A percentile compares a stretch with the other conserved stretches of the same genome.
Conservation (phyloP, 1,140 invertebrate genomes). For the Dryas iulia region DNA sequence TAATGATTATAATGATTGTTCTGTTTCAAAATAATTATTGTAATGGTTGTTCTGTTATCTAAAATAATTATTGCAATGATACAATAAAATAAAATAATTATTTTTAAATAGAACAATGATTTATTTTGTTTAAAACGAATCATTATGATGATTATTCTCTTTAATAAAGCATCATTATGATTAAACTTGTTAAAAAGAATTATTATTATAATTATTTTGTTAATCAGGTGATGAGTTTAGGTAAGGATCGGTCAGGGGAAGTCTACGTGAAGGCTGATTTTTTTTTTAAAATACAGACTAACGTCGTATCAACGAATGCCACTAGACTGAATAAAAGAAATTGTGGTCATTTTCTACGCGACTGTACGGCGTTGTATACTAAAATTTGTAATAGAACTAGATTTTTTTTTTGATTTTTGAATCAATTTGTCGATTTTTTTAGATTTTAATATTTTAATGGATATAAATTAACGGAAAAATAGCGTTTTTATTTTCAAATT, state of each 20-base stretch:
- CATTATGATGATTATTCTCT: not conserved
- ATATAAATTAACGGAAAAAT: too few relatives aligned
- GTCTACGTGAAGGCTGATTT: conserved; percentile 61
- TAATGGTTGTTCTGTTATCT: not conserved
- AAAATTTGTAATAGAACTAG: not conserved
- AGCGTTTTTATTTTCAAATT: too few relatives aligned
- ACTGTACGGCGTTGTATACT: conserved; percentile 12
- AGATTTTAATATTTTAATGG: not conserved
- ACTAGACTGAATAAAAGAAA: conserved; percentile 37
- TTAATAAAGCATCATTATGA: not conserved
- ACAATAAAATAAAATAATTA: too few relatives aligned
- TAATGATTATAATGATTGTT: not conserved
- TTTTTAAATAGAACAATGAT: too few relatives aligned
- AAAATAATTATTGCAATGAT: too few relatives aligned
- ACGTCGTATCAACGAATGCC: conserved; percentile 18
- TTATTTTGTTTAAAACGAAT: too few relatives aligned
- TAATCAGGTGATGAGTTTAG: not conserved
- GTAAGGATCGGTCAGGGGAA: not conserved
- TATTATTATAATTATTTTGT: not conserved
- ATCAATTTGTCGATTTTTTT: not conserved
- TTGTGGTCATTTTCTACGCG: conserved; percentile 15
- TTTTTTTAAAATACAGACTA: conserved; percentile 31
- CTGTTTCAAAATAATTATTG: not conserved
- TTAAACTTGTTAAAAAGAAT: not conserved
- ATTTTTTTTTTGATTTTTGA: not conserved